Percentiles rank a stretch among this genome's conserved stretches.
Evolutionary conservation across 2,797 vertebrate genomes (phyloP).

Genomic region (Coccyzus lansbergi): DNA sequence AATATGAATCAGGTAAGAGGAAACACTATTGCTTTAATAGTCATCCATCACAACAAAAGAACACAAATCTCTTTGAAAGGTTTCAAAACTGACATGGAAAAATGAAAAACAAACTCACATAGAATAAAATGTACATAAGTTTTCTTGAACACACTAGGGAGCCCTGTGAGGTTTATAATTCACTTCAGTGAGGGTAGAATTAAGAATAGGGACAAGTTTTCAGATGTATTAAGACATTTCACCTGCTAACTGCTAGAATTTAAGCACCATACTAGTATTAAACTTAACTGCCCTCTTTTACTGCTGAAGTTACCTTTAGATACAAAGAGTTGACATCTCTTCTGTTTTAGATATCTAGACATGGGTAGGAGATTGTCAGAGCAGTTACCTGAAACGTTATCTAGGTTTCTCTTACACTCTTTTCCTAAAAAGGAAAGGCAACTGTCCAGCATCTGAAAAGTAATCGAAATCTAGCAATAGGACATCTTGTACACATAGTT

Average conservation of each 20-base stretch:
- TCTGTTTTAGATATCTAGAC: neutral
- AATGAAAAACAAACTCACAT: neutral
- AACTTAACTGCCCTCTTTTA: neutral
- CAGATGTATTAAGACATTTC: neutral
- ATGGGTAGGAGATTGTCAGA: neutral
- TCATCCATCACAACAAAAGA: neutral
- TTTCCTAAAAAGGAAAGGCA: neutral
- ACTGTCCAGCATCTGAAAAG: neutral
- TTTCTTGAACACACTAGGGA: neutral
- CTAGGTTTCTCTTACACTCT: neutral
- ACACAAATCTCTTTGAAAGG: neutral
- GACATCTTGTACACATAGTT: neutral
- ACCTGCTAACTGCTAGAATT: neutral
- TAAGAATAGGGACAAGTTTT: neutral
- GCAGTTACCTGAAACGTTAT: neutral
- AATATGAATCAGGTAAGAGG: neutral
- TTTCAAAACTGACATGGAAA: neutral
- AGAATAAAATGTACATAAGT: slow-evolving; percentile 3
- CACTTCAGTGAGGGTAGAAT: neutral
- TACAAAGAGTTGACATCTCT: neutral
- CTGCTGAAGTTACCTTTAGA: neutral
- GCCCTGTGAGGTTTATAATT: neutral
- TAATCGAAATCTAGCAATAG: neutral
- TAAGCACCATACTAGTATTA: neutral
- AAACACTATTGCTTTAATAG: neutral